A percentile compares a stretch with the other conserved stretches of the same genome.
Evolutionary conservation across 2,888 invertebrate species (phyloP).

Genomic region (Calliphora vomitoria): DNA sequence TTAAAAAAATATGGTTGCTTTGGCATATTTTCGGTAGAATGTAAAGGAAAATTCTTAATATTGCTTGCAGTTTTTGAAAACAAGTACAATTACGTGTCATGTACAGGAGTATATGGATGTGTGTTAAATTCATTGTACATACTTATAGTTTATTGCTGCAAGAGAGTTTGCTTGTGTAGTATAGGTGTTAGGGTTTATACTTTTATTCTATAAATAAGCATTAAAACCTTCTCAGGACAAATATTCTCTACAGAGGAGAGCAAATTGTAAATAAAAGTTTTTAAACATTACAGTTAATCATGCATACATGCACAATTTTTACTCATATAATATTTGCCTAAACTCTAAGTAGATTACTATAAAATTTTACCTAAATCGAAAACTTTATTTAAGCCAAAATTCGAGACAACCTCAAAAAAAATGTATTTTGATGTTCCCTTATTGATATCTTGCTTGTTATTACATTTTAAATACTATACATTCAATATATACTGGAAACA

Average conservation of each 20-base stretch:
- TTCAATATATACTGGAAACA: too few species aligned
- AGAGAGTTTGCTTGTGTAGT: background rate
- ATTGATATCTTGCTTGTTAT: too few species aligned
- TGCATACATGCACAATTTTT: too few species aligned
- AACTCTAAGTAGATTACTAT: too few species aligned
- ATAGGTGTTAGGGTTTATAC: background rate
- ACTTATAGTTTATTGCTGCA: background rate
- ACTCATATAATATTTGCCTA: too few species aligned
- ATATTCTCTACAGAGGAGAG: background rate
- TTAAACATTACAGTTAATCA: background rate
- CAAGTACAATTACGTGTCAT: background rate
- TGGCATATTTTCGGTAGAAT: slow-evolving; percentile 4
- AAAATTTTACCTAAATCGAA: too few species aligned
- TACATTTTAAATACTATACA: too few species aligned
- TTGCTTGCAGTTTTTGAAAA: background rate
- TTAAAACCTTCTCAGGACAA: background rate
- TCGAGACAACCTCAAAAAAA: too few species aligned
- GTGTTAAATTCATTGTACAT: background rate
- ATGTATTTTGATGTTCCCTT: too few species aligned
- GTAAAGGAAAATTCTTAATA: background rate
- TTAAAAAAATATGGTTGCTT: background rate
- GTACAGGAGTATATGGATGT: background rate
- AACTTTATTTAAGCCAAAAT: too few species aligned
- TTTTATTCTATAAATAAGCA: slow-evolving; percentile 24
- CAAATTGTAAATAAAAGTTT: background rate